Evolutionary conservation across 2,888 invertebrate species (phyloP), one percentile per base, ranked within the genome.

Genomic region (Syrphus vitripennis): DNA sequence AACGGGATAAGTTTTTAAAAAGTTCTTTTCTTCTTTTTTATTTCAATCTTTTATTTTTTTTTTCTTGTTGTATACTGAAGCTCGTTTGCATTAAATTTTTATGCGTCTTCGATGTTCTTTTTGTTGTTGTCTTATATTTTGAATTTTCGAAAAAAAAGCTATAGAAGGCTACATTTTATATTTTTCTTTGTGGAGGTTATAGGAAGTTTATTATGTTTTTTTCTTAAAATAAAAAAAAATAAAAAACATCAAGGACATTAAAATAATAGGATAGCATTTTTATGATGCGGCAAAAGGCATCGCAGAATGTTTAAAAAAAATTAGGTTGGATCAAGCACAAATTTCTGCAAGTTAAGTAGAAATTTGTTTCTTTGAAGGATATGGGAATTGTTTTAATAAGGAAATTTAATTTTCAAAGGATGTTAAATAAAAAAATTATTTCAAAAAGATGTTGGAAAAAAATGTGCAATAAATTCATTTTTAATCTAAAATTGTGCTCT

Each of bases 1-100:
- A 86, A 86, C 81, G 76, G 76, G 72, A 81, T 86, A 86, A 86
- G 84, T 86, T 86, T n/a, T 79, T 65, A 21, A 31, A 26, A 76
- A 67, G 48, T 40, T 50, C 50, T 75, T 71, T 69, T 59, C 67
- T 59, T 70, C 24, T 37, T 21, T 16, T 21, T 45, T 53, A 16
- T 34, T 40, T 19, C 29, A 34, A n/a, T 37, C 14, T 53, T 76
- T 42, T 24, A 19, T 26, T 10, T 34, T 67, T 67, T 16, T 50
- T 37, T 14, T 37, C 16, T 37, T 40, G 12, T n/a, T 61, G 21
- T 40, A n/a, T 34, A n/a, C n/a, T 50, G 21, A 34, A 37, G n/a
- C 71, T 77, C 65, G 71, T 83, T 83, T 83, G 78, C 83, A 74
- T 83, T 69, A 78, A 78, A 69, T 79, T 80, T 80, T 76, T 84